Evolutionary conservation across 2,113 vertebrate genomes (phyloP).

Genomic region (Corythaeola cristata): DNA sequence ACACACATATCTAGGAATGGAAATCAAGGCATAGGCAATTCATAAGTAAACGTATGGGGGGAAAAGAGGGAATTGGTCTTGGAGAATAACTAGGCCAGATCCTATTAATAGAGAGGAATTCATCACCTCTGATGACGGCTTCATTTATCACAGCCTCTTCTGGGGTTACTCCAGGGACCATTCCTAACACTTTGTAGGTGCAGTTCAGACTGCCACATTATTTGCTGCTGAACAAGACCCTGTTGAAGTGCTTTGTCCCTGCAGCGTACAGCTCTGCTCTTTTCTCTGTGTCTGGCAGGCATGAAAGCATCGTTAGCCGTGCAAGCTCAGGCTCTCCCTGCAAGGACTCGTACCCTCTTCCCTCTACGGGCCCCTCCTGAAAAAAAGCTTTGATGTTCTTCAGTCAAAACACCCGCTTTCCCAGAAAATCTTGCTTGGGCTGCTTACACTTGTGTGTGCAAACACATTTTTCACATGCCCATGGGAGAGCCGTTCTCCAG

Average conservation of each 20-base stretch:
- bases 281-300: not conserved
- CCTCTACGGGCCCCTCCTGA: not conserved
- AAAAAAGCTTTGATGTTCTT: not conserved
- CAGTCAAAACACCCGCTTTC: not conserved
- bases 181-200: not conserved
- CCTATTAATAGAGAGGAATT: conserved; percentile 47
- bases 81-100: conserved; percentile 29
- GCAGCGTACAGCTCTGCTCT: not conserved
- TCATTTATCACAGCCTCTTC: not conserved
- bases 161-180: not conserved
- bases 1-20: not conserved
- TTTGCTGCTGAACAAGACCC: not conserved
- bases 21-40: not conserved
- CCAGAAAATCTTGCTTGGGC: not conserved
- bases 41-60: not conserved
- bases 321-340: not conserved
- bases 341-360: not conserved
- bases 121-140: not conserved
- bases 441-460: not conserved
- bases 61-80: not conserved
- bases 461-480: not conserved
- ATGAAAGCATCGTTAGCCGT: not conserved
- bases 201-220: not conserved
- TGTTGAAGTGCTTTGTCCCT: not conserved
- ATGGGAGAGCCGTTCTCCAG: not conserved